Evolutionary conservation across 2,113 vertebrate genomes (phyloP).

Genomic region (Bostrychus sinensis): DNA sequence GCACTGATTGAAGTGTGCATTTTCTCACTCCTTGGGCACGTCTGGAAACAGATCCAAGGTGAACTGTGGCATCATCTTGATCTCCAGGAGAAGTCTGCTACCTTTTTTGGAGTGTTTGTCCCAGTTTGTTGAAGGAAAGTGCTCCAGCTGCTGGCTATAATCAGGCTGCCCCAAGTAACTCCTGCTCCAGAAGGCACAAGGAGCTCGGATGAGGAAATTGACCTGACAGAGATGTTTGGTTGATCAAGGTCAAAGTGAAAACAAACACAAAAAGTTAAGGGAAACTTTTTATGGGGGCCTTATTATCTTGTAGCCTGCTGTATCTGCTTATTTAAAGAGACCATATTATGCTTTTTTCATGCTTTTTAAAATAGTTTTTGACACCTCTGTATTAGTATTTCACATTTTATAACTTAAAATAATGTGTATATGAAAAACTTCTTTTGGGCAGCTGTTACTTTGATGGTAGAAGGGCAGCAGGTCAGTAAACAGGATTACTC

Average conservation of each 20-base stretch:
- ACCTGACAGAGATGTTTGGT: slow-evolving; percentile 21
- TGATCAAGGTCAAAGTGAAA: slow-evolving; percentile 22
- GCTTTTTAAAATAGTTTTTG: too few relatives aligned
- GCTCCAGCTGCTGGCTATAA: slow-evolving; percentile 31
- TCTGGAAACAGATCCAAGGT: slow-evolving; percentile 39
- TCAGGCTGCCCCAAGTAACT: slow-evolving; percentile 35
- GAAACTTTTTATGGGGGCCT: too few relatives aligned
- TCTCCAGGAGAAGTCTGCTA: slow-evolving; percentile 18
- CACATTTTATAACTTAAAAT: too few relatives aligned
- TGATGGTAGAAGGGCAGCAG: too few relatives aligned
- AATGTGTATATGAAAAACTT: too few relatives aligned
- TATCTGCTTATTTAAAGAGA: too few relatives aligned
- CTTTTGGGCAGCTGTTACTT: too few relatives aligned
- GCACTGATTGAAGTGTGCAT: background rate
- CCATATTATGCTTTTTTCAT: too few relatives aligned
- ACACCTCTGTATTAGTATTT: too few relatives aligned
- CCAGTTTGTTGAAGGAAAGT: slow-evolving; percentile 52
- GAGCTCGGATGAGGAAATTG: slow-evolving; percentile 14
- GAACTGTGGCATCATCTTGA: slow-evolving; percentile 21
- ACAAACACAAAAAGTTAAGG: background rate
- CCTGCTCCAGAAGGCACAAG: slow-evolving; percentile 16
- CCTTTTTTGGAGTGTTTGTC: slow-evolving; percentile 33
- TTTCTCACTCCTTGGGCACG: background rate
- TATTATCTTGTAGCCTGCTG: too few relatives aligned
- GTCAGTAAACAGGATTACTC: too few relatives aligned